Conservation (phyloP, 2,888 invertebrate species). For the Aphidius colemani region DNA sequence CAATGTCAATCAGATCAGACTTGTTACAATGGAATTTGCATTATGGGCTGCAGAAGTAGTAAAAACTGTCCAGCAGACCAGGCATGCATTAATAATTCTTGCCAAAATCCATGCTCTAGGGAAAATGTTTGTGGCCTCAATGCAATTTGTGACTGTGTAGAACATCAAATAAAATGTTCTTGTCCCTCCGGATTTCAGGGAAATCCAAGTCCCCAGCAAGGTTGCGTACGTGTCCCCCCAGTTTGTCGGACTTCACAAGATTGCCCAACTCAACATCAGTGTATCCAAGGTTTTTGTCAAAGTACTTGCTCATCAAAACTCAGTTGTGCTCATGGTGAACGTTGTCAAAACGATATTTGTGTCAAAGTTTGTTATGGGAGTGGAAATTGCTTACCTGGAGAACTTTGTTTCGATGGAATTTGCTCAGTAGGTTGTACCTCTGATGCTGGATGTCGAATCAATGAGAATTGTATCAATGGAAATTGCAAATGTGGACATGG, state of each 20-base stretch:
- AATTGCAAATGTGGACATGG: conserved; percentile 81
- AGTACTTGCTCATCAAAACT: conserved; percentile 75
- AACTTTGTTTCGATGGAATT: conserved; percentile 81
- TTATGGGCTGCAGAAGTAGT: conserved; percentile 83
- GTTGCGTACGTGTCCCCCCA: conserved; percentile 82
- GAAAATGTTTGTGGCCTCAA: conserved; percentile 83
- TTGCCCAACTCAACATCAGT: conserved; percentile 78
- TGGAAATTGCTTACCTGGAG: conserved; percentile 87
- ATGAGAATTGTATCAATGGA: conserved; percentile 76
- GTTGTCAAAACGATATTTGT: conserved; percentile 78
- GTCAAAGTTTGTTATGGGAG: conserved; percentile 87
- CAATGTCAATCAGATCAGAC: conserved; percentile 82
- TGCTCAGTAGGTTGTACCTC: conserved; percentile 83
- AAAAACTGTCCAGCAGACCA: conserved; percentile 77
- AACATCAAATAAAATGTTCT: conserved; percentile 77
- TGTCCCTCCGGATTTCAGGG: conserved; percentile 87
- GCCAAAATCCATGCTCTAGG: conserved; percentile 79
- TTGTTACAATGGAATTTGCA: conserved; percentile 78
- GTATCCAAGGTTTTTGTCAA: conserved; percentile 78
- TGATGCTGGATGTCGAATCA: conserved; percentile 78
- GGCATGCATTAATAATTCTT: conserved; percentile 84
- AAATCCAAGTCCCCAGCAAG: conserved; percentile 85
- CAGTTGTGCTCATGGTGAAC: conserved; percentile 82
- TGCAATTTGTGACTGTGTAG: conserved; percentile 75
- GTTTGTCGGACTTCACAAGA: conserved; percentile 71